These are phyloP conservation scores for Drosophila willistoni DNA, from an alignment of 1,140 invertebrate species.

Conservation along the genomic window DNA sequence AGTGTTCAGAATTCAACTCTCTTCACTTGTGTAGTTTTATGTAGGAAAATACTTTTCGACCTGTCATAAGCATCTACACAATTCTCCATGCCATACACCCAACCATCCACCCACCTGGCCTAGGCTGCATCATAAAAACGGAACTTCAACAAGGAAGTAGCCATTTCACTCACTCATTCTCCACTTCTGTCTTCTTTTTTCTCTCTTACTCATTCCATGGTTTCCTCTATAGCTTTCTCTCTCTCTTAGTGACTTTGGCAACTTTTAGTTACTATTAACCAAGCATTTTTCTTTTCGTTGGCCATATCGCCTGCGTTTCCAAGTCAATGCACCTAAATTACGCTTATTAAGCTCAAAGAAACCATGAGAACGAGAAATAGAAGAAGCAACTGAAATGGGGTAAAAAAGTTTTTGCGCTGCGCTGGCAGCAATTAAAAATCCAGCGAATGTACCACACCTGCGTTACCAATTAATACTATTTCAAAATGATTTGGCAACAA, in stretches of 20 bases:
- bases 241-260: slow-evolving; percentile 6
- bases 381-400: neutral
- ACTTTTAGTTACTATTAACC: slow-evolving; percentile 22
- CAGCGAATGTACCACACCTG: slow-evolving; percentile 40
- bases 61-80: slow-evolving; percentile 2
- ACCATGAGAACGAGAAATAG: neutral
- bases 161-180: neutral
- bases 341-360: slow-evolving; percentile 51
- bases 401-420: slow-evolving; percentile 46
- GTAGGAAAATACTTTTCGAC: slow-evolving; percentile 2
- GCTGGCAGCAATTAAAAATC: slow-evolving; percentile 74
- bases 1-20: slow-evolving; percentile 2
- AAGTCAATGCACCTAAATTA: slow-evolving; percentile 61
- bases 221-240: neutral
- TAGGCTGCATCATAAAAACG: slow-evolving; percentile 6
- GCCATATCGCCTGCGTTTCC: slow-evolving; percentile 57
- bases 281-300: neutral
- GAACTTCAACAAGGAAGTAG: slow-evolving; percentile 3
- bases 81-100: neutral
- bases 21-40: slow-evolving; percentile 2
- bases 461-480: slow-evolving; percentile 76
- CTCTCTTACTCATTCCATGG: neutral
- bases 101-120: neutral
- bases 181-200: neutral
- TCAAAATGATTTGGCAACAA: slow-evolving; percentile 48